phyloP scores from a whole-genome alignment of 1,140 invertebrate species.

The Whitmania pigra region DNA sequence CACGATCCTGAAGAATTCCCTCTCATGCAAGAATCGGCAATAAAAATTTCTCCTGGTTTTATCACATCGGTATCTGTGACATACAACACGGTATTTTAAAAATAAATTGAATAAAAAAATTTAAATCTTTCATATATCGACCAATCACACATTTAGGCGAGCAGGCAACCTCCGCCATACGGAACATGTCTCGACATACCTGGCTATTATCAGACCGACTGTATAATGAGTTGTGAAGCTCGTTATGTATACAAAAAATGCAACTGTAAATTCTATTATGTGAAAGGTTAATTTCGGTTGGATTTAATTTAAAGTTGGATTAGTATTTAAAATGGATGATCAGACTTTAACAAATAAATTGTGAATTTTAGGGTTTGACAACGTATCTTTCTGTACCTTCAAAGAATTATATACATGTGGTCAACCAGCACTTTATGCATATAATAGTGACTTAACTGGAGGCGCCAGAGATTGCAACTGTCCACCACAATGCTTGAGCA shows the following conservation, averaged over 20 bases:
- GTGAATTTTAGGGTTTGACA: too few relatives aligned
- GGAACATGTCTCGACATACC: slow-evolving; percentile 6
- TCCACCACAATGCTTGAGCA: slow-evolving; percentile 5
- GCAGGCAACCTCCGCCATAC: slow-evolving; percentile 3
- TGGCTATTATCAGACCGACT: slow-evolving; percentile 2
- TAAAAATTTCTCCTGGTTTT: slow-evolving; percentile 12
- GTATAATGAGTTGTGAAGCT: slow-evolving; percentile 8
- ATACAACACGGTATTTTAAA: slow-evolving; percentile 2
- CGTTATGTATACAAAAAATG: slow-evolving; percentile 2
- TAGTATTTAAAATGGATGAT: too few relatives aligned
- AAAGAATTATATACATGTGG: neutral
- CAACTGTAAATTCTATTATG: slow-evolving; percentile 12
- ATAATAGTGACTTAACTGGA: neutral
- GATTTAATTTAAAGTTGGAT: too few relatives aligned
- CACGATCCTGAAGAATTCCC: slow-evolving; percentile 16
- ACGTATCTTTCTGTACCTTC: slow-evolving; percentile 1
- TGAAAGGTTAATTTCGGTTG: neutral
- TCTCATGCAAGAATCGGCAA: slow-evolving; percentile 17
- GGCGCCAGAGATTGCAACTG: slow-evolving; percentile 8
- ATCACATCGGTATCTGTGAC: neutral
- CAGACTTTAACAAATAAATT: too few relatives aligned
- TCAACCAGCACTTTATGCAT: neutral
- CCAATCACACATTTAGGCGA: neutral
- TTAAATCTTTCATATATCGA: neutral
- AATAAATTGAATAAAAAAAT: too few relatives aligned